Base-by-base conservation (phyloP, 2,888 invertebrate genomes). In the Sarcophaga carnaria region DNA sequence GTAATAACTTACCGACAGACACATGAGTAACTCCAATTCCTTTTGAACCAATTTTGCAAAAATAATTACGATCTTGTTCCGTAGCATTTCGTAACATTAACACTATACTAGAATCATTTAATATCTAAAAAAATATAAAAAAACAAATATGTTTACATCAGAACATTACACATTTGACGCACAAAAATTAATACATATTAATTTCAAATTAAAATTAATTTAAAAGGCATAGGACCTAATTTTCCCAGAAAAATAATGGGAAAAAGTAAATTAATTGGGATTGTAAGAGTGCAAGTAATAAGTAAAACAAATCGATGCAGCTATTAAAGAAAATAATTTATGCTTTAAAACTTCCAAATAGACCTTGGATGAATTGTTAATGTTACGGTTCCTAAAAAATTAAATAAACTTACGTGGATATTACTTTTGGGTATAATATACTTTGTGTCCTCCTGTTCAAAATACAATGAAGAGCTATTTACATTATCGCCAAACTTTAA, bases 21-120 rank as follows among this genome's bases (percentile, higher is more conserved):
- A 92, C 90, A 17, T 85, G 87, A 1, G 90, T 88, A 3, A 88
- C 83, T 20, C 88, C 90, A n/a, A 92, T 91, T 20, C 90, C 93
- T 62, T 89, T 86, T 2, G 75, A n/a, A n/a, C 88, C 89, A 80
- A 91, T 90, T 90, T 92, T 92, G 75, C 93, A 93, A 22, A 89
- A 71, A 75, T 89, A 89, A 67, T 86, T 80, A 12, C 85, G 79
- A 49, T 89, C 88, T 83, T 92, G 92, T 22, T 90, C 89, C 4
- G 85, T 69, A 5, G 91, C 89, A 82, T 92, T 91, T 2, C 71
- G 86, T 8, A 89, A 85, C 80, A 87, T 90, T 12, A 89, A 92
- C 0, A 90, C 80, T 75, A 92, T 90, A 5, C 92, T 90, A 4
- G 92, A 91, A 11, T 88, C 88, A 83, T 92, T 90, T 5, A 92